Conservation (phyloP, 2,888 invertebrate genomes). For the Protonemura montana region DNA sequence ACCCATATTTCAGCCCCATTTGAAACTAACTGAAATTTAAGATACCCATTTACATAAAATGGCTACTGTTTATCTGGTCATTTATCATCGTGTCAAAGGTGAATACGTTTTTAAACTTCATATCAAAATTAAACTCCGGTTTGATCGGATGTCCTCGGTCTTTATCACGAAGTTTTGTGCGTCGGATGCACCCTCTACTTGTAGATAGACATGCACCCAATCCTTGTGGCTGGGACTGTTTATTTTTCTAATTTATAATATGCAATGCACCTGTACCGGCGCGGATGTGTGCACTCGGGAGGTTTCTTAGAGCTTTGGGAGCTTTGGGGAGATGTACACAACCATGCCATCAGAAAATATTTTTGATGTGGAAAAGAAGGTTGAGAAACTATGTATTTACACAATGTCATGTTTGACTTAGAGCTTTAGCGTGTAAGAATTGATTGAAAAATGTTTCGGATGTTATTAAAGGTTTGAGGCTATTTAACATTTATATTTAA, state of each 20-base stretch:
- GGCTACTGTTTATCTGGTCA: too few species aligned
- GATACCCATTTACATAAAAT: too few species aligned
- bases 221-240: not conserved
- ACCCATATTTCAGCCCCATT: too few species aligned
- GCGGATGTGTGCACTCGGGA: conserved; percentile 17
- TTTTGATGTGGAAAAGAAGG: not conserved
- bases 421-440: not conserved
- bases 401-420: not conserved
- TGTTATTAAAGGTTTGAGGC: not conserved
- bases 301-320: not conserved
- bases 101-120: too few species aligned
- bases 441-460: not conserved
- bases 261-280: conserved; percentile 10
- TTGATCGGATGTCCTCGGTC: too few species aligned
- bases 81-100: too few species aligned
- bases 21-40: too few species aligned
- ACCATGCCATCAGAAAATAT: not conserved
- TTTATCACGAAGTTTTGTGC: too few species aligned
- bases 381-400: not conserved
- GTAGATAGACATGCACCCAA: too few species aligned
- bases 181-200: too few species aligned
- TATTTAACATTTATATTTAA: not conserved
- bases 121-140: too few species aligned
- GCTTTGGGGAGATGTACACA: not conserved
- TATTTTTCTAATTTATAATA: conserved; percentile 31